Base-by-base conservation (phyloP, 1,140 invertebrate genomes). In the Orius insidiosus region DNA sequence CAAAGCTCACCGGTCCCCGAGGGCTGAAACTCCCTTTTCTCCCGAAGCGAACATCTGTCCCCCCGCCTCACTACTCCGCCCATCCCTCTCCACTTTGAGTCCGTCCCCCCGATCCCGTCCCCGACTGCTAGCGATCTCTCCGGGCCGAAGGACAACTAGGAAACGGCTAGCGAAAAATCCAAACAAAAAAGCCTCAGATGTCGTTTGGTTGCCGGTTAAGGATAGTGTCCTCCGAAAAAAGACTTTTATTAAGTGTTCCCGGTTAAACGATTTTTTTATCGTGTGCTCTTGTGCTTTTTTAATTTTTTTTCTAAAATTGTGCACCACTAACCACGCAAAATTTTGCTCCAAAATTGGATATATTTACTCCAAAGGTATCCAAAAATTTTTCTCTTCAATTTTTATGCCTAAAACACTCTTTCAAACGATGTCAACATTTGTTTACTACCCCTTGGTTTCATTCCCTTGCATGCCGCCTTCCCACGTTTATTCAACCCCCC, bases 121-220 rank as follows among this genome's bases (percentile, higher is more conserved):
- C 16, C 41, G 41, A 43, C 41, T 7, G 18, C 19, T 31, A 43
- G 41, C 41, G 41, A 18, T 30, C 41, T 30, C 31, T 30, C 41
- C 18, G 18, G 18, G 18, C n/a, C 9, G 4, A 7, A 24, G 3
- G 5, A 2, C 19, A 43, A 18, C 31, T 30, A n/a, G 10, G 24
- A 43, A 43, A 24, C 16, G 41, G 18, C 47, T 48, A 33, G 47
- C 47, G 47, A 49, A 49, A 49, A 49, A 45, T 49, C 47, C 47
- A 44, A 45, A 45, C 47, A 45, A 49, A 49, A 49, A 49, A 49
- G n/a, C 18, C 41, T 48, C 47, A 49, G 47, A 49, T 49, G 47
- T 49, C 47, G 47, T 42, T 40, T 45, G 47, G 47, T 44, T 37
- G 41, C 36, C 47, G 47, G 33, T 31, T 19, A 9, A 18, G 19